These are phyloP conservation scores for Sipunculus nudus DNA, from an alignment of 2,888 invertebrate genomes.

Conservation along the genomic window DNA sequence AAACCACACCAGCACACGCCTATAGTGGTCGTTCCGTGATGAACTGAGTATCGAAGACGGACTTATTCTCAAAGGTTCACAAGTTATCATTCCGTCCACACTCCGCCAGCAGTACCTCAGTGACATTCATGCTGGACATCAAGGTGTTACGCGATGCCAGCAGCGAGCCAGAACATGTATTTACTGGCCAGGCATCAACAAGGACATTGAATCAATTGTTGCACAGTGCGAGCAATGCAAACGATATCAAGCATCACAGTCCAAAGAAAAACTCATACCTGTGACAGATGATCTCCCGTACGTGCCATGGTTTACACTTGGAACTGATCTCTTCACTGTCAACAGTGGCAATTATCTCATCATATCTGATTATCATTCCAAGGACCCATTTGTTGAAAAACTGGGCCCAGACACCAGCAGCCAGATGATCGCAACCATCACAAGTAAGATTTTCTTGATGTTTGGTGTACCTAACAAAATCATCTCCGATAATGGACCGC, in stretches of 20 bases:
- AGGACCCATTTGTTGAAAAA: neutral
- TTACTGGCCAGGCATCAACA: conserved; percentile 29
- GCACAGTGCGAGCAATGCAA: conserved; percentile 11
- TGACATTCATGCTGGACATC: conserved; percentile 17
- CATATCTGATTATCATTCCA: conserved; percentile 2
- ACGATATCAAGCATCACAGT: conserved; percentile 11
- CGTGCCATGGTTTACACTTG: conserved; percentile 19
- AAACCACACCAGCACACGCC: conserved; percentile 6
- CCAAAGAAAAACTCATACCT: conserved; percentile 6
- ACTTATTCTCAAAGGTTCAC: conserved; percentile 24
- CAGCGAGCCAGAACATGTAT: conserved; percentile 15
- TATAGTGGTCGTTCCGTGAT: conserved; percentile 25
- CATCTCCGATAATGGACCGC: too few species aligned
- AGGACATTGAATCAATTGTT: conserved; percentile 16
- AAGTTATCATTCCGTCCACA: conserved; percentile 15
- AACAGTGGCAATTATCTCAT: neutral
- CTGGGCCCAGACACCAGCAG: too few species aligned
- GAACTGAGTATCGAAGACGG: conserved; percentile 23
- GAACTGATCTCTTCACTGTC: conserved; percentile 24
- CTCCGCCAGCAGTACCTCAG: conserved; percentile 11
- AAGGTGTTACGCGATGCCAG: conserved; percentile 20
- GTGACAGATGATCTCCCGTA: conserved; percentile 12
- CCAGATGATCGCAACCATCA: too few species aligned
- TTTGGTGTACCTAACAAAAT: too few species aligned
- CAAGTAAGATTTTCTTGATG: too few species aligned